Conservation (phyloP, 2,888 invertebrate species). For the Pterostichus niger region DNA sequence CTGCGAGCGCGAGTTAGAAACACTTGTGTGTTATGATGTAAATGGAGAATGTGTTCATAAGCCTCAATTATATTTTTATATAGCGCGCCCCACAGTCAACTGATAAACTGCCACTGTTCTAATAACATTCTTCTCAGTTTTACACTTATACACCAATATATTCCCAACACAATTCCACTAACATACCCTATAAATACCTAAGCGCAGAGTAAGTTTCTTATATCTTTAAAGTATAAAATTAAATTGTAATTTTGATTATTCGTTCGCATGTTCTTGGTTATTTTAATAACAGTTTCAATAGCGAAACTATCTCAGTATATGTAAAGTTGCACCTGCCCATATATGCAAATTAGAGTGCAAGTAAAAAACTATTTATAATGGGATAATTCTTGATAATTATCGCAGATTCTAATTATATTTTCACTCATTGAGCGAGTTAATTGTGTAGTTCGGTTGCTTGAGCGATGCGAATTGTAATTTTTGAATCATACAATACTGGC, state of each 20-base stretch:
- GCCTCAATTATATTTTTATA: too few relatives aligned
- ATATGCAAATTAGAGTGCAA: conserved; percentile 33
- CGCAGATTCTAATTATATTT: conserved; percentile 22
- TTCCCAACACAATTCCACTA: too few relatives aligned
- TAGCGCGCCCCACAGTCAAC: too few relatives aligned
- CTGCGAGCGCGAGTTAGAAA: too few relatives aligned
- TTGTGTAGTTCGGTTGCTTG: conserved; percentile 12
- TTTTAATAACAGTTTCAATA: conserved; percentile 25
- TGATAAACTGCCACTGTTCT: too few relatives aligned
- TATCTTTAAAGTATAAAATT: neutral
- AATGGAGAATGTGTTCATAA: too few relatives aligned
- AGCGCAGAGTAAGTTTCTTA: too few relatives aligned
- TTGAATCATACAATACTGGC: conserved; percentile 18
- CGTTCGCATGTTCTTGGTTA: conserved; percentile 11
- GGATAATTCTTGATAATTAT: conserved; percentile 37
- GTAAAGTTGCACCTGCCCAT: neutral
- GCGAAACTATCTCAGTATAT: neutral
- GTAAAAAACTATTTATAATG: conserved; percentile 52
- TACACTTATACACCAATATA: too few relatives aligned
- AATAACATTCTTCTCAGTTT: too few relatives aligned
- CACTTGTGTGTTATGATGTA: too few relatives aligned
- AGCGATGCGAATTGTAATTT: conserved; percentile 27
- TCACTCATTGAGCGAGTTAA: conserved; percentile 24
- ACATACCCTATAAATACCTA: too few relatives aligned
- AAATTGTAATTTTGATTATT: conserved; percentile 46